phyloP scores from a whole-genome alignment of 2,113 vertebrate species.

The Thymallus thymallus region DNA sequence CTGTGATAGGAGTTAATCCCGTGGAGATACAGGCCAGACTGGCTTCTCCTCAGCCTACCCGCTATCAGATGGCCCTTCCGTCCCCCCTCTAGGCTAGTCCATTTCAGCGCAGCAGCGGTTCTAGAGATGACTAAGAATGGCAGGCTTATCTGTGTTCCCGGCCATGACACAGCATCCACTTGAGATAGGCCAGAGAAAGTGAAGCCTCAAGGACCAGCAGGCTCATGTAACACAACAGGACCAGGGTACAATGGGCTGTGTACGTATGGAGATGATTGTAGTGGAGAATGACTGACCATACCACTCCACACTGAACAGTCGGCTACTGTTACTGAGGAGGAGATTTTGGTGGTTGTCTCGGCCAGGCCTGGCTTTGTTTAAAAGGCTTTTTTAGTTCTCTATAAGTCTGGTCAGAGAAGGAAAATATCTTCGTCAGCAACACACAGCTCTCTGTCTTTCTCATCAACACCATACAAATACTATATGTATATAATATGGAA shows the following conservation, averaged over 20 bases:
- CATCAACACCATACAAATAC: no score
- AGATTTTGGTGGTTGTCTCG: neutral
- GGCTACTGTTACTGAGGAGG: neutral
- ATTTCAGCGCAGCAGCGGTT: slow-evolving; percentile 45
- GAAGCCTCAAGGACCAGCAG: slow-evolving; percentile 43
- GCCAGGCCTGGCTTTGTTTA: neutral
- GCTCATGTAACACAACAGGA: slow-evolving; percentile 18
- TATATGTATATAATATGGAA: no score
- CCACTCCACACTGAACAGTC: neutral
- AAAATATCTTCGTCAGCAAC: no score
- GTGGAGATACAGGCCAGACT: slow-evolving; percentile 11
- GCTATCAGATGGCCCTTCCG: neutral
- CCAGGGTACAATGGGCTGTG: neutral
- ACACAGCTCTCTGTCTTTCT: no score
- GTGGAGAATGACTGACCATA: neutral
- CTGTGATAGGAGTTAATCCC: slow-evolving; percentile 53
- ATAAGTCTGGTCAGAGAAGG: no score
- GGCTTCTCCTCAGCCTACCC: neutral
- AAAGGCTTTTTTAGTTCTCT: neutral
- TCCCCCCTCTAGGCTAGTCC: neutral
- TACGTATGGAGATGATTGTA: neutral
- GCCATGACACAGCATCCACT: slow-evolving; percentile 74
- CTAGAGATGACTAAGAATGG: slow-evolving; percentile 48
- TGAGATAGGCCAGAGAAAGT: slow-evolving; percentile 66
- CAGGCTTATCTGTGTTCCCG: slow-evolving; percentile 73